Percentiles rank a stretch among this genome's conserved stretches.
Evolutionary conservation across 2,113 vertebrate species (phyloP).

Genomic region (Danio rerio): DNA sequence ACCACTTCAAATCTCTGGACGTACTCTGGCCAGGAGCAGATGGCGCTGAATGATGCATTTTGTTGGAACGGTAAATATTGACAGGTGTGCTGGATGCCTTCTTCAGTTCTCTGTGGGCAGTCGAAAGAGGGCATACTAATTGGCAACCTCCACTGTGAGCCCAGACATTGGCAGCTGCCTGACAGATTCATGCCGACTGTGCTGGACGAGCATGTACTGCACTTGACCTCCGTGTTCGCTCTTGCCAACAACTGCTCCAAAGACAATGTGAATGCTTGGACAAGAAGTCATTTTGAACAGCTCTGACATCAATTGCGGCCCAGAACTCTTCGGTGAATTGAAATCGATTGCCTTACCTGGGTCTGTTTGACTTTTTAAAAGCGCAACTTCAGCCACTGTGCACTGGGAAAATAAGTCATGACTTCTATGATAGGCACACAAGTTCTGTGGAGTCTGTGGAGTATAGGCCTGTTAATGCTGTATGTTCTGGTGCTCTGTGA

Average conservation of each 20-base stretch:
- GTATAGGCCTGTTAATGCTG: neutral
- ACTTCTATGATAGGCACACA: conserved; percentile 51
- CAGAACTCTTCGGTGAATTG: conserved; percentile 65
- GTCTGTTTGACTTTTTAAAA: conserved; percentile 56
- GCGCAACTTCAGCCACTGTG: conserved; percentile 61
- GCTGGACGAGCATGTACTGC: conserved; percentile 33
- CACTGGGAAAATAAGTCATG: conserved; percentile 48
- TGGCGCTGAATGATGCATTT: conserved; percentile 76
- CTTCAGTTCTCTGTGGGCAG: conserved; percentile 57
- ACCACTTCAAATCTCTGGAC: conserved; percentile 68
- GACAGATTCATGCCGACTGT: conserved; percentile 52
- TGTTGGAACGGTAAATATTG: conserved; percentile 76
- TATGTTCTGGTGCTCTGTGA: too few species aligned
- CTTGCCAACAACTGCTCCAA: conserved; percentile 63
- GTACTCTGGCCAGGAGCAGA: conserved; percentile 68
- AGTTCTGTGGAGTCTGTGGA: conserved; percentile 11
- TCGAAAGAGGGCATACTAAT: conserved; percentile 65
- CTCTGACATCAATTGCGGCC: conserved; percentile 73
- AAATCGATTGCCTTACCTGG: conserved; percentile 66
- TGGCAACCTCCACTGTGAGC: conserved; percentile 61
- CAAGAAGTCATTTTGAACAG: conserved; percentile 72
- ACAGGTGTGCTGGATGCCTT: conserved; percentile 66
- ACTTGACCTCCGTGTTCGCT: conserved; percentile 52
- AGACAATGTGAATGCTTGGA: conserved; percentile 66
- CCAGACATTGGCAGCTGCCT: conserved; percentile 59